Base-by-base conservation (phyloP, 2,113 vertebrate species). In the Chitala chitala region DNA sequence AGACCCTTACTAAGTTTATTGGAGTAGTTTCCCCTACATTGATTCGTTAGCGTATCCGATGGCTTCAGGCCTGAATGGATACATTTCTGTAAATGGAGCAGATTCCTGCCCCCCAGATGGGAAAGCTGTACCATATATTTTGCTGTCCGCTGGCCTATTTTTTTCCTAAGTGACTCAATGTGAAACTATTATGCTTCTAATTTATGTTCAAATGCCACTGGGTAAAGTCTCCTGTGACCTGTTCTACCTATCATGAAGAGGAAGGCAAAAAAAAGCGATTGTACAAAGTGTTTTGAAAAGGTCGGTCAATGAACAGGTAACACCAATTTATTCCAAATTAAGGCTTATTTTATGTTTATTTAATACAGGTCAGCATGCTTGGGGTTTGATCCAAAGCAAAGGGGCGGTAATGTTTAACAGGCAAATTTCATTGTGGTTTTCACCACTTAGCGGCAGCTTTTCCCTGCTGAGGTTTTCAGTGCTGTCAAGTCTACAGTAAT, bases 251-350 rank as follows among this genome's bases (percentile, higher is more conserved):
- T 59, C 8, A 38, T 12, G 48, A 8, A n/a, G 20, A 59, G 33
- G 38, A 29, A 22, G 13, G 58, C 38, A 40, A 40, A 33, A 71
- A 56, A 71, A 50, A 24, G 31, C 42, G 20, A 44, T 56, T 54
- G 83, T 78, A 79, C 84, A 79, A 36, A 85, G 85, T 84, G 78
- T 81, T 84, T 80, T 77, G 74, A 83, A 82, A n/a, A 84, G 82
- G 82, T 79, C 76, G 75, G 42, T 29, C 22, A 44, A 68, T 46
- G 26, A 29, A 46, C 42, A 68, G 29, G 64, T 24, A 38, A 12
- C 42, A 20, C 38, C 17, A 48, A 68, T 46, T 8, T 68, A 68
- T 68, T 38, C n/a, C 29, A 48, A 13, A 46, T 68, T 46, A 68
- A 12, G n/a, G 42, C 26, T 46, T 24, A 68, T 42, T 3, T 66